These are phyloP conservation scores for Sarcophaga variegata DNA, from an alignment of 2,888 invertebrate genomes.

Conservation along the genomic window DNA sequence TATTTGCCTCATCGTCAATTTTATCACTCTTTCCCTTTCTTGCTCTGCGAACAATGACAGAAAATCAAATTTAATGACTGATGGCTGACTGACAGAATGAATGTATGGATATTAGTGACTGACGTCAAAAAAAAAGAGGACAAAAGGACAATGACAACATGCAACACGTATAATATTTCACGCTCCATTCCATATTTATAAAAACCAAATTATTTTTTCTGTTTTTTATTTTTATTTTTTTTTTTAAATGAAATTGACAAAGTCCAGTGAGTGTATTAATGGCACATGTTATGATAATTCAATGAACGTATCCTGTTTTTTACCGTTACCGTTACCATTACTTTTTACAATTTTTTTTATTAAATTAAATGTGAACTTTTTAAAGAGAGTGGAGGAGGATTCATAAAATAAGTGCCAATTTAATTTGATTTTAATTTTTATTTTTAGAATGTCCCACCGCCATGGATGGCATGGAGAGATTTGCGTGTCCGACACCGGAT, in stretches of 20 bases:
- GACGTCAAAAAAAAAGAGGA: constrained; percentile 58
- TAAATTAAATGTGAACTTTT: too few species aligned
- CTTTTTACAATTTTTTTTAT: too few species aligned
- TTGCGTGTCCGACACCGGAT: constrained; percentile 96
- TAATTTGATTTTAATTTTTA: constrained; percentile 37
- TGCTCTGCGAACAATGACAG: constrained; percentile 30
- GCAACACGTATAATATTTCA: background rate
- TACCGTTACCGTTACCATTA: too few species aligned
- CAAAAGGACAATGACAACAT: constrained; percentile 63
- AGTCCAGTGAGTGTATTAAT: too few species aligned
- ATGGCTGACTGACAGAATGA: background rate
- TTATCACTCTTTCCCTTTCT: too few species aligned
- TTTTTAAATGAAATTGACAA: too few species aligned
- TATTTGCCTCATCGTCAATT: constrained; percentile 36
- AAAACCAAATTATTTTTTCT: too few species aligned
- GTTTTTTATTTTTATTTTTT: too few species aligned
- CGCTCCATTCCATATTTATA: background rate
- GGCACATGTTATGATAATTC: too few species aligned
- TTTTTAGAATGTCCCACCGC: constrained; percentile 95
- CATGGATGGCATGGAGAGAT: constrained; percentile 96
- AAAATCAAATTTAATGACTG: constrained; percentile 63
- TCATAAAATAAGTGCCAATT: too few species aligned
- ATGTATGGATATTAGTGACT: constrained; percentile 21
- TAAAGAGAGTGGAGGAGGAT: too few species aligned
- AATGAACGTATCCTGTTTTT: too few species aligned